These are phyloP conservation scores for Rhizomys pruinosus DNA, from an alignment of 2,113 vertebrate genomes.

Conservation along the genomic window DNA sequence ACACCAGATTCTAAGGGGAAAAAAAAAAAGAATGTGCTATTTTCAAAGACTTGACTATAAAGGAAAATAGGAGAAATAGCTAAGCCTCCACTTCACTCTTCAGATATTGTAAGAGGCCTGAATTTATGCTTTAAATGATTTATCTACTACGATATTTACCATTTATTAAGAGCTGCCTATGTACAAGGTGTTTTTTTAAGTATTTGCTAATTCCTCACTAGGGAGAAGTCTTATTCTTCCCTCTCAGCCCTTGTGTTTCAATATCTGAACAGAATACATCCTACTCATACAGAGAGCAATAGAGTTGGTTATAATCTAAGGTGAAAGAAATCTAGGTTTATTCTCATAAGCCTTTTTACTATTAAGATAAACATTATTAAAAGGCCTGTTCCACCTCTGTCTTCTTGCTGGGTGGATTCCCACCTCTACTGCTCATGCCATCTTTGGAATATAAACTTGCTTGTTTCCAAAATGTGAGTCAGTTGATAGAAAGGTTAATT, in stretches of 20 bases:
- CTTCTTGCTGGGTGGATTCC: background rate
- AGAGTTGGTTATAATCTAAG: background rate
- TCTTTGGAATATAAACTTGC: conserved; percentile 36
- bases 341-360: background rate
- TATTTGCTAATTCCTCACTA: background rate
- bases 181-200: background rate
- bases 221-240: background rate
- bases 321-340: background rate
- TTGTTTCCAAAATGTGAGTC: conserved; percentile 61
- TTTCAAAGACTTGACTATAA: background rate
- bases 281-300: background rate
- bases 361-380: background rate
- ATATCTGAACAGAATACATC: background rate
- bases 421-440: background rate
- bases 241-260: background rate
- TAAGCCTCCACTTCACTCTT: background rate
- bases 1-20: background rate
- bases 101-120: background rate
- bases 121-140: background rate
- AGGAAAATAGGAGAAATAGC: background rate
- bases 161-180: background rate
- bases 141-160: background rate
- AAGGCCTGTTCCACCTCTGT: background rate
- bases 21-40: background rate
- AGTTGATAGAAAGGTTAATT: conserved; percentile 53